Evolutionary conservation across 2,113 vertebrate species (phyloP).

Genomic region (Embiotoca jacksoni): DNA sequence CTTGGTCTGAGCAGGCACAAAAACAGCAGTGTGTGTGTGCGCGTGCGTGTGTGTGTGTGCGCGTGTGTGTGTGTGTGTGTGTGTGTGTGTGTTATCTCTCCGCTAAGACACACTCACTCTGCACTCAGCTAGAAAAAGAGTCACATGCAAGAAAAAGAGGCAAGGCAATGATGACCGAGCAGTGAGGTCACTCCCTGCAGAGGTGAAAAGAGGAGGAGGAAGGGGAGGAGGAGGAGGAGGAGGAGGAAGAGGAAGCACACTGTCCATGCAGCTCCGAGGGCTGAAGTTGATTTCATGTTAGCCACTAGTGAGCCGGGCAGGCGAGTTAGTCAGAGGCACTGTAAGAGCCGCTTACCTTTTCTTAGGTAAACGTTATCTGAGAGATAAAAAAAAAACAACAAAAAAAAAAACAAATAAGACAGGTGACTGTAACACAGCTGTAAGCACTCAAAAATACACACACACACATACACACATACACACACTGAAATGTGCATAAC

Average conservation of each 20-base stretch:
- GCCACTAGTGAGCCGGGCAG: conserved; percentile 47
- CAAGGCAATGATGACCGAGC: conserved; percentile 40
- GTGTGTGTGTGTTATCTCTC: conserved; percentile 33
- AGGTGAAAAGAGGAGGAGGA: conserved; percentile 35
- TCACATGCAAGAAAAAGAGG: conserved; percentile 61
- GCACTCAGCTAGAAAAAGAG: conserved; percentile 40
- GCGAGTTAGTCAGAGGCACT: conserved; percentile 63
- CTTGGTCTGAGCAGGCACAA: conserved; percentile 14
- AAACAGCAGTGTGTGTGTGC: conserved; percentile 19
- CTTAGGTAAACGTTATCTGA: conserved; percentile 88
- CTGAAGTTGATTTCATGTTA: conserved; percentile 32
- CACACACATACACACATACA: conserved; percentile 26
- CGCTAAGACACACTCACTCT: conserved; percentile 49
- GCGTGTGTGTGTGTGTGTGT: conserved; percentile 9
- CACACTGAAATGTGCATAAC: conserved; percentile 6
- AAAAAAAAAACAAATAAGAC: conserved; percentile 73
- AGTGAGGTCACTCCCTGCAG: conserved; percentile 61
- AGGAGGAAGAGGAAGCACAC: conserved; percentile 36
- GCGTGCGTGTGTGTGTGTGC: conserved; percentile 15
- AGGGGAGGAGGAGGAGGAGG: conserved; percentile 22
- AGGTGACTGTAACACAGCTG: conserved; percentile 73
- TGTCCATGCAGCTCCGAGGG: conserved; percentile 65
- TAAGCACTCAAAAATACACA: conserved; percentile 24
- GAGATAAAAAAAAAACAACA: conserved; percentile 76
- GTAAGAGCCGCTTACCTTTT: conserved; percentile 84